Base-by-base conservation (phyloP, 2,113 vertebrate species). In the Hyla sarda region DNA sequence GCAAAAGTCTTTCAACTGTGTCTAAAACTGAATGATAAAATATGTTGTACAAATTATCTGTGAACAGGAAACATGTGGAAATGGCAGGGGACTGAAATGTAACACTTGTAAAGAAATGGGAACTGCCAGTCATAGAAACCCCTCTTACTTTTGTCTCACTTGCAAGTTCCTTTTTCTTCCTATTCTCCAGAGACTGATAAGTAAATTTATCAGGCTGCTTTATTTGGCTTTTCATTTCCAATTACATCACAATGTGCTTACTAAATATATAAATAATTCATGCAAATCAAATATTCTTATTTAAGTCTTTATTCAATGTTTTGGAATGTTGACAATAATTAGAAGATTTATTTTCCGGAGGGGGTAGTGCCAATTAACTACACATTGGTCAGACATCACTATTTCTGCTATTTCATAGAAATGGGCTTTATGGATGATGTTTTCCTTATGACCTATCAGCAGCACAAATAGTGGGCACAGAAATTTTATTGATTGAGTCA, bases 41-140 rank as follows among this genome's bases (percentile, higher is more conserved):
- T 96, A 95, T 96, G 95, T 96, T 96, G 93, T 95, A 96, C 95
- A 96, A 96, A 96, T 96, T 95, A 96, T 96, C 95, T 96, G 95
- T 96, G 94, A 96, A 96, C 93, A 95, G 93, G 94, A 95, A 96
- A 95, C 95, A 95, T 95, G 95, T 94, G 94, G 94, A 92, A 92
- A 94, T 94, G 94, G 93, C 94, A 93, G 91, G 93, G 93, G 94
- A 95, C 95, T 93, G 93, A 95, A 95, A 95, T 95, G 92, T 94
- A 95, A 95, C 94, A 96, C 95, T 95, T 95, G 94, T 95, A 95
- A 94, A 95, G 94, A 95, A 96, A 95, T 94, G 90, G 93, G 94
- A 95, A 90, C 93, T 95, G 94, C 93, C 95, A 96, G 92, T 96
- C 94, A 95, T 92, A 91, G 89, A 89, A 92, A 91, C 89, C 90